Base-by-base conservation (phyloP, 1,140 invertebrate genomes). In the Brachionus koreanus region DNA sequence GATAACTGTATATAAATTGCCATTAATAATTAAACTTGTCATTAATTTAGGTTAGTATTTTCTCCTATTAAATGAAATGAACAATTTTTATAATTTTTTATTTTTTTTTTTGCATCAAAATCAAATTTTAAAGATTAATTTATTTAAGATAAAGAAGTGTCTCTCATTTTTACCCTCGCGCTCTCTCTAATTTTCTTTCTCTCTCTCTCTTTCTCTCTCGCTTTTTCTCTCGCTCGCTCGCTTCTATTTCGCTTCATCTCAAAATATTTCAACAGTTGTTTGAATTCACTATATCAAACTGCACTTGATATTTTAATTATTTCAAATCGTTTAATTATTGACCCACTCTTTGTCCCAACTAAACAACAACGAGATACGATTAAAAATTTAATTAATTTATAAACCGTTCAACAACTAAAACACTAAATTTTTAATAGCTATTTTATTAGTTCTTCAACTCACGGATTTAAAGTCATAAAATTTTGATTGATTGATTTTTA, bases 261-360 rank as follows among this genome's bases (percentile, higher is more conserved):
- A 4, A 25, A 16, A 19, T 69, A 37, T 39, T 37, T 74, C 37
- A 74, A 74, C 69, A 74, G 69, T 74, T 74, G 69, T 74, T 74
- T 29, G 16, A 23, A 74, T 74, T 74, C 69, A 25, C 69, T 74
- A 74, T 69, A 37, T 69, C 65, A 67, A 13, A 39, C 65, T 69
- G 33, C 65, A 69, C 65, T 69, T 69, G 65, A 69, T 69, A 69
- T 69, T 69, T 69, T 69, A 69, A 69, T 69, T 69, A 69, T 69
- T 69, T 69, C 35, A 69, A 69, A 69, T 69, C 65, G 65, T 49
- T 74, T 74, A 74, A 74, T 74, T 74, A 74, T 74, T 74, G 69
- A 74, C 69, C 69, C 69, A 46, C 42, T 74, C 19, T 46, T 13
- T 74, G 16, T 35, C 33, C 16, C 37, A 72, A 35, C 16, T 16